Percentiles rank a stretch among this genome's conserved stretches.
Evolutionary conservation across 1,140 invertebrate genomes (phyloP).

Genomic region (Gonatopus flavifemur): DNA sequence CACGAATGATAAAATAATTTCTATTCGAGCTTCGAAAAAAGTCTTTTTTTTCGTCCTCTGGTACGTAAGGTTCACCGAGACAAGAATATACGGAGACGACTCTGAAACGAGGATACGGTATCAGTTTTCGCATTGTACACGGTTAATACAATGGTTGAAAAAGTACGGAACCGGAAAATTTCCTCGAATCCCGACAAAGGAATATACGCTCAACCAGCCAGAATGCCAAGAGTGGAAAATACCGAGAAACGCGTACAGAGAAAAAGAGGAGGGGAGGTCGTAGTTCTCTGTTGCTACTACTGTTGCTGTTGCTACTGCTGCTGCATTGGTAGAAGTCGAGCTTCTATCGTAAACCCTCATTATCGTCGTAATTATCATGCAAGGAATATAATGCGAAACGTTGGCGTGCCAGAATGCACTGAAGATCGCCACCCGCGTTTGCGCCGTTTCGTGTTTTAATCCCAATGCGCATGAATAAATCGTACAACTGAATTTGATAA

Average conservation of each 20-base stretch:
- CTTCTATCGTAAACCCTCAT: slow-evolving; percentile 47
- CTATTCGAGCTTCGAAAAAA: too few relatives aligned
- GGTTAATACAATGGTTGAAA: slow-evolving; percentile 26
- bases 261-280: slow-evolving; percentile 8
- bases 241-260: slow-evolving; percentile 12
- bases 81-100: too few relatives aligned
- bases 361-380: slow-evolving; percentile 50
- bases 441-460: slow-evolving; percentile 34
- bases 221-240: slow-evolving; percentile 27
- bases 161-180: slow-evolving; percentile 28
- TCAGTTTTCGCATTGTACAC: too few relatives aligned
- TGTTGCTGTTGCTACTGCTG: too few relatives aligned
- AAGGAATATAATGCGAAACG: slow-evolving; percentile 43
- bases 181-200: slow-evolving; percentile 27
- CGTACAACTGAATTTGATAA: slow-evolving; percentile 42
- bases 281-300: too few relatives aligned
- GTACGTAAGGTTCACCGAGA: too few relatives aligned
- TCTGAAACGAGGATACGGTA: too few relatives aligned
- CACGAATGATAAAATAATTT: too few relatives aligned
- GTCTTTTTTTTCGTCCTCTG: too few relatives aligned
- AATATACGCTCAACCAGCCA: slow-evolving; percentile 10
- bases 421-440: slow-evolving; percentile 42
- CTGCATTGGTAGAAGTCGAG: too few relatives aligned
- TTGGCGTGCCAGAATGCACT: slow-evolving; percentile 45
- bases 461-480: slow-evolving; percentile 44